These are phyloP conservation scores for Drosophila anomalipes DNA, from an alignment of 2,888 invertebrate genomes.

Conservation along the genomic window DNA sequence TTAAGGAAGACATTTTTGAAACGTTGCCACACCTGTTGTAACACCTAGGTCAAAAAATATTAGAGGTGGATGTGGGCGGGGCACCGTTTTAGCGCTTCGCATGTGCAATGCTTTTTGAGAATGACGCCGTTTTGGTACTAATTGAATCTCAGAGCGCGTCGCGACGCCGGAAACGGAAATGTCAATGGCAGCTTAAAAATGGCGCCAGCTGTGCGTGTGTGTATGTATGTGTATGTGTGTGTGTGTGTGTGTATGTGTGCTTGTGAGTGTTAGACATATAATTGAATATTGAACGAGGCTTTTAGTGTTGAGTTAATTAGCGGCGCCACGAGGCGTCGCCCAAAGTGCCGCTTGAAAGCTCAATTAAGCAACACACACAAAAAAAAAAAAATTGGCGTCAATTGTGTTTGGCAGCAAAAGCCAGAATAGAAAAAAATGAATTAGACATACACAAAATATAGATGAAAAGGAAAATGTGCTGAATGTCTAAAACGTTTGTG, in stretches of 20 bases:
- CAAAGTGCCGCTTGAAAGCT: constrained; percentile 72
- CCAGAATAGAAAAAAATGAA: background rate
- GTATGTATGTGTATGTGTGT: constrained; percentile 3
- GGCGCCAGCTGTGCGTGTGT: constrained; percentile 41
- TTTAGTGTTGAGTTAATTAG: constrained; percentile 79
- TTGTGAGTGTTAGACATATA: constrained; percentile 54
- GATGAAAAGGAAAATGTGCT: constrained; percentile 10
- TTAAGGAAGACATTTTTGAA: constrained; percentile 25
- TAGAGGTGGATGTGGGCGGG: background rate
- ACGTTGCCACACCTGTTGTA: constrained; percentile 26
- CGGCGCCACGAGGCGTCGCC: constrained; percentile 49
- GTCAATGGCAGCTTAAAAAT: constrained; percentile 79
- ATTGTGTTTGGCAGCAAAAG: constrained; percentile 22
- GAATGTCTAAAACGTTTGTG: constrained; percentile 17
- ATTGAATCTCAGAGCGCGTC: constrained; percentile 65
- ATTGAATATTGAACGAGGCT: constrained; percentile 80
- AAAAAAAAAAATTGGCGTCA: constrained; percentile 32
- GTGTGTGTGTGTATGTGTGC: constrained; percentile 17
- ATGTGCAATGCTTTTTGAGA: constrained; percentile 48
- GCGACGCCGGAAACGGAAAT: constrained; percentile 72
- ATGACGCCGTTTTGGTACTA: constrained; percentile 67
- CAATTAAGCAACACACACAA: constrained; percentile 60
- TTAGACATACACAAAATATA: constrained; percentile 9
- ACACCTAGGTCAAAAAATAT: background rate
- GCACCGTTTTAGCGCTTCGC: constrained; percentile 20